Conservation (phyloP, 2,113 vertebrate species). For the Lagopus leucura region DNA sequence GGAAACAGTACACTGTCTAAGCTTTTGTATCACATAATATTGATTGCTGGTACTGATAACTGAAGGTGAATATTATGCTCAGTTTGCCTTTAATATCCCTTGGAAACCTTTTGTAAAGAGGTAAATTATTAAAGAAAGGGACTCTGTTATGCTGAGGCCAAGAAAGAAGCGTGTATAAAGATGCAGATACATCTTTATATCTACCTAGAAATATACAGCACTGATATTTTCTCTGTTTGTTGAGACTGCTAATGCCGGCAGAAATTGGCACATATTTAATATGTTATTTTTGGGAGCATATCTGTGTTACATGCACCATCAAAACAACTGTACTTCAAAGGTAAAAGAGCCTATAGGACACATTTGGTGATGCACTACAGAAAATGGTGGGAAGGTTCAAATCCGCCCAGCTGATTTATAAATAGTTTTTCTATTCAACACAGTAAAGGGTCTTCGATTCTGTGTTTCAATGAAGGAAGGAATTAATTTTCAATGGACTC, state of each 20-base stretch:
- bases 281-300: fast-evolving
- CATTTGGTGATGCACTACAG: background rate
- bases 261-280: background rate
- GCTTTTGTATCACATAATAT: background rate
- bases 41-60: background rate
- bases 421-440: background rate
- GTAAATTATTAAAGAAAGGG: background rate
- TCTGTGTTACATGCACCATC: background rate
- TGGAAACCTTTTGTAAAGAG: background rate
- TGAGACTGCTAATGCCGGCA: background rate
- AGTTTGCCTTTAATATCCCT: background rate
- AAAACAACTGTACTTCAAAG: background rate
- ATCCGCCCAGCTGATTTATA: background rate
- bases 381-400: background rate
- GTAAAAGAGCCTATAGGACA: background rate
- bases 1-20: background rate
- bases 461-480: background rate
- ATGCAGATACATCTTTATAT: background rate
- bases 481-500: background rate
- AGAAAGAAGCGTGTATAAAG: background rate
- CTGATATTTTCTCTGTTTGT: background rate
- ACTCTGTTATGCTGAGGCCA: background rate
- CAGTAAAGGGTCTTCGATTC: background rate
- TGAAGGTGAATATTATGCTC: background rate
- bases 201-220: background rate